Evolutionary conservation across 2,113 vertebrate genomes (phyloP), one percentile per base, ranked within the genome.

Genomic region (Pithys albifrons): DNA sequence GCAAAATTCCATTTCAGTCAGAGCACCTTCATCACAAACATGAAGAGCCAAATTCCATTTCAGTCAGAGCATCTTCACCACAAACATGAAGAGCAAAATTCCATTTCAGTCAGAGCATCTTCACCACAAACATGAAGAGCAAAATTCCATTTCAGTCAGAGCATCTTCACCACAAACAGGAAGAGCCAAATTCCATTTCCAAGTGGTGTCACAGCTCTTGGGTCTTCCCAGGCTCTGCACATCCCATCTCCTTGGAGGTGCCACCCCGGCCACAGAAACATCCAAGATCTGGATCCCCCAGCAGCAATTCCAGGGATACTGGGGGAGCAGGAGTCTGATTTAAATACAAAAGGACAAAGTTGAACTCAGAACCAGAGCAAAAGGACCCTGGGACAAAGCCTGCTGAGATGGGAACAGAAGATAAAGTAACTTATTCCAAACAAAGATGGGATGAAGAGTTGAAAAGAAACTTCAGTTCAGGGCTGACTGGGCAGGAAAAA

Each of bases 181-280:
- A 83, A 58, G 10, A 5, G 11, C 14, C 35, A 71, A 82, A 88
- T 93, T 66, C 51, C 37, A 55, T 87, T 85, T 80, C 55, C 54
- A 54, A 80, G 17, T 54, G 70, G 45, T 2, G 1, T 29, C 31
- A 23, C 55, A 70, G 83, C 11, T 59, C 76, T 39, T 67, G 55
- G 33, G 35, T 35, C 48, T 74, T 46, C n/a, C 55, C 55, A 81
- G 46, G 65, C 57, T 51, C 13, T 2, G 24, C 41, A 49, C 10
- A 19, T 18, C 19, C 39, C 33, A 45, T 33, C 51, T 74, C 46
- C 75, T 10, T 5, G 37, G 55, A 90, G 19, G 67, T 74, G 31
- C 57, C 7, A 0, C 16, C 31, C 48, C 18, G 57, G 43, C 46
- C 5, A 0, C 0, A n/a, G n/a, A 55, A 7, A 14, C 9, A 20